These are phyloP conservation scores for Gopherus flavomarginatus DNA, from an alignment of 2,113 vertebrate genomes.

Conservation along the genomic window DNA sequence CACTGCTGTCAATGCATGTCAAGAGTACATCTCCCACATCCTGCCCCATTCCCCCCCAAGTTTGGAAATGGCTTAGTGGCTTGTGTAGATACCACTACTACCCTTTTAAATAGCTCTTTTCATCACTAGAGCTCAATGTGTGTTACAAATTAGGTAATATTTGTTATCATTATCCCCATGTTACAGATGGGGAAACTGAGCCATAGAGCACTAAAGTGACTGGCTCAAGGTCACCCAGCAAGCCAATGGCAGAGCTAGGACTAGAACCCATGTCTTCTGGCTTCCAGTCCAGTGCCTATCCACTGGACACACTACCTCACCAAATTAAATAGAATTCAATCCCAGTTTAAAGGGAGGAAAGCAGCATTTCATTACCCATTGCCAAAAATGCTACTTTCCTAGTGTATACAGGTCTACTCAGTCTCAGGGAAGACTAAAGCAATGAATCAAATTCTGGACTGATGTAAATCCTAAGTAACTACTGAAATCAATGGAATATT, in stretches of 20 bases:
- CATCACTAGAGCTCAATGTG: neutral
- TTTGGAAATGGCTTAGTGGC: neutral
- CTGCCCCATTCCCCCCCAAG: neutral
- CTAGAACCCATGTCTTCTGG: neutral
- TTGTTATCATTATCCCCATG: neutral
- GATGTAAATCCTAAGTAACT: neutral
- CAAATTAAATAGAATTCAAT: neutral
- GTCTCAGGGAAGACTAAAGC: neutral
- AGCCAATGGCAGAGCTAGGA: neutral
- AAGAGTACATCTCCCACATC: neutral
- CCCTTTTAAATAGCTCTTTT: neutral
- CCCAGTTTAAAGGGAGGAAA: neutral
- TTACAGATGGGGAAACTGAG: neutral
- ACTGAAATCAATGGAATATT: neutral
- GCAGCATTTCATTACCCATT: neutral
- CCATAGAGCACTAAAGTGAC: rapidly evolving
- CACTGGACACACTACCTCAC: neutral
- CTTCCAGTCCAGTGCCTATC: neutral
- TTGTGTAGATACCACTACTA: neutral
- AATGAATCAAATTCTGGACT: neutral
- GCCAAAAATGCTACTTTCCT: neutral
- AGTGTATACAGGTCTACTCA: neutral
- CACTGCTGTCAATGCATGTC: neutral
- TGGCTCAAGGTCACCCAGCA: neutral
- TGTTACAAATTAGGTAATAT: neutral